Evolutionary conservation across 2,888 invertebrate genomes (phyloP).

Genomic region (Rambutsinella grinnellia): DNA sequence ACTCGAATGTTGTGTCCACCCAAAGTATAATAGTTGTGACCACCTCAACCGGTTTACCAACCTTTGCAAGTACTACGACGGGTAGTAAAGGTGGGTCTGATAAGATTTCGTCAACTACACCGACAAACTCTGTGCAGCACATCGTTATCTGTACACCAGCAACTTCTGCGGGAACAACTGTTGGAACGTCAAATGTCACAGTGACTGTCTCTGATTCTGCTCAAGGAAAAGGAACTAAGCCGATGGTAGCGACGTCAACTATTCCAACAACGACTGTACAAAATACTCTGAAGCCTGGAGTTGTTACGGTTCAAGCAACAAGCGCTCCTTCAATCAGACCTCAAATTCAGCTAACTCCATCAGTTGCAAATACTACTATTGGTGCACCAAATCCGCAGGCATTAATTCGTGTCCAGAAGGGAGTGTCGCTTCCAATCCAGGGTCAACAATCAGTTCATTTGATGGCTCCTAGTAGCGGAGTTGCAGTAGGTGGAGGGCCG

Average conservation of each 20-base stretch:
- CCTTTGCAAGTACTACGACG: neutral
- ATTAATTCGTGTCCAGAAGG: conserved; percentile 41
- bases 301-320: too few species aligned
- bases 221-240: conserved; percentile 2
- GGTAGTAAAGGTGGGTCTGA: neutral
- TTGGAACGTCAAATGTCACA: neutral
- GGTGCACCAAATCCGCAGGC: conserved; percentile 19
- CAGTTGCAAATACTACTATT: neutral
- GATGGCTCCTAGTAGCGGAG: conserved; percentile 35
- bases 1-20: conserved; percentile 2
- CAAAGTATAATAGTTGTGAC: conserved; percentile 10
- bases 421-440: conserved; percentile 16
- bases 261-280: neutral
- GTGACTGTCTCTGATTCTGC: neutral
- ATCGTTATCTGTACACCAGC: too few species aligned
- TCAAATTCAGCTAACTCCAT: conserved; percentile 18
- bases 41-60: conserved; percentile 7
- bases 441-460: conserved; percentile 26
- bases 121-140: neutral
- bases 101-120: neutral
- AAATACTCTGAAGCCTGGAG: neutral
- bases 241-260: neutral
- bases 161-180: neutral
- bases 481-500: conserved; percentile 8
- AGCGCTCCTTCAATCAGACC: conserved; percentile 5